Base-by-base conservation (phyloP, 2,113 vertebrate genomes). In the Shinisaurus crocodilurus region DNA sequence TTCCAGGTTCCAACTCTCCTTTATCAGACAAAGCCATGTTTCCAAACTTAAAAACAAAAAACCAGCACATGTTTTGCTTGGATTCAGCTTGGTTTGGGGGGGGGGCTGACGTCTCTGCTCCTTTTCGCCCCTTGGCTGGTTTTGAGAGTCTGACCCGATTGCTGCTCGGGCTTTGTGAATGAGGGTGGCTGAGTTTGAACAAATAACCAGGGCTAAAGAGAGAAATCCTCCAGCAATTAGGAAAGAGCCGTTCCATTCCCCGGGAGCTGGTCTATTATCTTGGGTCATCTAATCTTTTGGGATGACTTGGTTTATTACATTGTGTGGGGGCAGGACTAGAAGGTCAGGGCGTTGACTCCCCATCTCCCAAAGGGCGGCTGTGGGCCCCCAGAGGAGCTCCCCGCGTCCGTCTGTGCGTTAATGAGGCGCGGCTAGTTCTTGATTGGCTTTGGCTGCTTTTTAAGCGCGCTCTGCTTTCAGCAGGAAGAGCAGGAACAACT, bases 131-230 rank as follows among this genome's bases (percentile, higher is more conserved):
- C 37, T 93, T 93, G 96, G 91, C 95, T 88, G 3, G 89, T 65
- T 87, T 90, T 92, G 89, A 96, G 95, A 92, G 93, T 43, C n/a
- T 82, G 97, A 98, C 98, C 97, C 98, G n/a, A n/a, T n/a, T 96
- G 96, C 95, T 96, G 97, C 97, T 96, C 96, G 95, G 96, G 93
- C 96, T 92, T 95, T 88, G 93, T 97, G 97, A 97, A 97, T 95
- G 96, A 96, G 96, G 97, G 97, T 88, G 3, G 96, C 97, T 97
- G 97, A 96, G 97, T 97, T 95, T 91, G 97, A 94, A 96, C 91
- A 91, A 97, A 97, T 96, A 80, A 95, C 95, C 2, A 34, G 34
- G 23, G 8, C 32, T 7, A 10, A 29, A 29, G 82, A 3, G 15
- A 40, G 25, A 50, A 93, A 92, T 96, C 40, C 86, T 10, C 7